Base-by-base conservation (phyloP, 2,113 vertebrate genomes). In the Xenus cinereus region DNA sequence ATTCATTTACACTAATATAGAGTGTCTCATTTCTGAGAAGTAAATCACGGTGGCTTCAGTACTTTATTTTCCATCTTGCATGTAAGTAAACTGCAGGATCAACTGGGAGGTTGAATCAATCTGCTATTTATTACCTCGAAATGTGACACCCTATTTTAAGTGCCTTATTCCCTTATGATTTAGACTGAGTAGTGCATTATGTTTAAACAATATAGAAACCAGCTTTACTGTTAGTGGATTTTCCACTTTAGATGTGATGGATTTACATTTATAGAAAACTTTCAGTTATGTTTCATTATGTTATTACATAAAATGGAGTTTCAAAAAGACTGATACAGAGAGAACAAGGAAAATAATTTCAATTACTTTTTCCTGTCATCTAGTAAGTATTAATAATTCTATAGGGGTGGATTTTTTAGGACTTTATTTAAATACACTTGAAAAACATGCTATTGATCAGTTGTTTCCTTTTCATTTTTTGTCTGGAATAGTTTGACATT, bases 71-170 rank as follows among this genome's bases (percentile, higher is more conserved):
- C 98, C 97, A 98, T 98, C 98, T 98, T 98, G 98, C 98, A 97
- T 98, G 98, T 98, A 98, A 98, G 98, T 98, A 99, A 99, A 98
- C 98, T 98, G 98, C 97, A 97, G 97, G 98, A 99, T 98, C 98
- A 98, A 97, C 99, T 98, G 98, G 98, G 98, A 99, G 98, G 99
- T 98, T 98, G 99, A 99, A 99, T 99, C 99, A 99, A 99, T 99
- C 98, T 99, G 98, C 99, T 99, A 98, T 99, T 99, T 99, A 99
- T 99, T 99, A 99, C 99, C 98, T 98, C 68, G 99, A 99, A 99
- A 99, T 98, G 98, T 98, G 99, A 99, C 99, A 99, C 99, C 98
- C 98, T 97, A 97, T 99, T 98, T 99, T 99, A 99, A 99, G 99
- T 98, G 98, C 98, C 98, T 97, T 98, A 95, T 98, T 99, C 98